Evolutionary conservation across 2,113 vertebrate genomes (phyloP).

Genomic region (Amphiprion ocellaris): DNA sequence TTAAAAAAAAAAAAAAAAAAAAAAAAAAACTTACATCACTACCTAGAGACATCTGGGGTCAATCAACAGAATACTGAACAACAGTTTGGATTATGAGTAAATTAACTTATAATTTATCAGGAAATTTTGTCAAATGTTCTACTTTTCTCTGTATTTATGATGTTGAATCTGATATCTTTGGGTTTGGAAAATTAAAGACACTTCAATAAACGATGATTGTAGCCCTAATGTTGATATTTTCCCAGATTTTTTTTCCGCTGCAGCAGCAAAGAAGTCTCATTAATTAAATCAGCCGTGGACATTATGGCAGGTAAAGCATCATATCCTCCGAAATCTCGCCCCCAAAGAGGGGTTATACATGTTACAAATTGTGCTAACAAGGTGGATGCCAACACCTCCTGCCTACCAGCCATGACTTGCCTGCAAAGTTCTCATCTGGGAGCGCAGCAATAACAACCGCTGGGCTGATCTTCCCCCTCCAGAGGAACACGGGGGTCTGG

Average conservation of each 20-base stretch:
- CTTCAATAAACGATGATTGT: neutral
- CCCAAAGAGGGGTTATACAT: neutral
- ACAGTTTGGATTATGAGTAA: too few relatives aligned
- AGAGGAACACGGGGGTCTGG: slow-evolving; percentile 52
- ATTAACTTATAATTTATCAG: too few relatives aligned
- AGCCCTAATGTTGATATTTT: neutral
- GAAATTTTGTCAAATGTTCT: too few relatives aligned
- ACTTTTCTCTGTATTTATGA: too few relatives aligned
- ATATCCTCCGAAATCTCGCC: neutral
- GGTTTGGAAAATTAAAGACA: too few relatives aligned
- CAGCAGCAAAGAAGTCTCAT: neutral
- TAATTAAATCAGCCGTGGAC: neutral
- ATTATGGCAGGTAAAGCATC: neutral
- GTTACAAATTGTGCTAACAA: slow-evolving; percentile 19
- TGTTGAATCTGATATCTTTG: too few relatives aligned
- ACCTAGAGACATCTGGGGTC: too few relatives aligned
- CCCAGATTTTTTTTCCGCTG: too few relatives aligned
- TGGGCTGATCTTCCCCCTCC: slow-evolving; percentile 45
- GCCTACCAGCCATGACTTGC: slow-evolving; percentile 51
- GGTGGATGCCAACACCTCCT: slow-evolving; percentile 38
- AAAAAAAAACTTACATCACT: too few relatives aligned
- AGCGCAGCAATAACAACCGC: slow-evolving; percentile 38
- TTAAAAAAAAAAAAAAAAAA: too few relatives aligned
- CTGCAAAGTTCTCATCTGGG: slow-evolving; percentile 51
- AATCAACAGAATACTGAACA: too few relatives aligned